Evolutionary conservation across 64 coral and sea anemone species (phyloP).

Genomic region (Trachythela sp.): DNA sequence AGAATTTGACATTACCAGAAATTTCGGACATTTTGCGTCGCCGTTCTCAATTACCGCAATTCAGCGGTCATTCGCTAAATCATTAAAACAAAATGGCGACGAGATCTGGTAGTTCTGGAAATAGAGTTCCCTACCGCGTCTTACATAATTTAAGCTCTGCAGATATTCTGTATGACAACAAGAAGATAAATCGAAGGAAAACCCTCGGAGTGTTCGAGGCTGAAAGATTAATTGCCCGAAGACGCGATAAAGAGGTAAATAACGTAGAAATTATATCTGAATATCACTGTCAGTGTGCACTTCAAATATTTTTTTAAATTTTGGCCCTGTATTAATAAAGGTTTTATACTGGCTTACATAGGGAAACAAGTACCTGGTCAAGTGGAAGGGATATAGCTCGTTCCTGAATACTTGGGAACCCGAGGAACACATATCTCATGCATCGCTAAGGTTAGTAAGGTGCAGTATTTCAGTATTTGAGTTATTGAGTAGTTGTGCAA

Average conservation of each 20-base stretch:
- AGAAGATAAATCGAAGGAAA: not conserved
- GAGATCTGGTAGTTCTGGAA: not conserved
- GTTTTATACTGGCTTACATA: too few relatives aligned
- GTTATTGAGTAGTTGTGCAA: not conserved
- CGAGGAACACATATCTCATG: not conserved
- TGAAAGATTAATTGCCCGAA: not conserved
- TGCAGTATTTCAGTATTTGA: not conserved
- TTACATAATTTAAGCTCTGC: not conserved
- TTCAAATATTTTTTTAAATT: too few relatives aligned
- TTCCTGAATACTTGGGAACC: not conserved
- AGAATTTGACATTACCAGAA: constrained; percentile 7
- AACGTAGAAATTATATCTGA: too few relatives aligned
- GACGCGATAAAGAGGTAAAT: not conserved
- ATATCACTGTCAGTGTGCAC: too few relatives aligned
- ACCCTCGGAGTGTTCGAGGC: not conserved
- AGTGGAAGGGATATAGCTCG: not conserved
- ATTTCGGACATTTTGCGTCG: not conserved
- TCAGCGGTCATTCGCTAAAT: not conserved
- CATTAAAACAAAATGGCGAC: not conserved
- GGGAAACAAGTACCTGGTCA: not conserved
- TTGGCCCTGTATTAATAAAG: too few relatives aligned
- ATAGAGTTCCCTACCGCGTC: not conserved
- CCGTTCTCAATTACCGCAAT: not conserved
- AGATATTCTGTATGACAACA: not conserved
- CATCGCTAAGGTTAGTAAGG: not conserved